Evolutionary conservation across 2,797 vertebrate genomes (phyloP).

Genomic region (Cephalopachus bancanus): DNA sequence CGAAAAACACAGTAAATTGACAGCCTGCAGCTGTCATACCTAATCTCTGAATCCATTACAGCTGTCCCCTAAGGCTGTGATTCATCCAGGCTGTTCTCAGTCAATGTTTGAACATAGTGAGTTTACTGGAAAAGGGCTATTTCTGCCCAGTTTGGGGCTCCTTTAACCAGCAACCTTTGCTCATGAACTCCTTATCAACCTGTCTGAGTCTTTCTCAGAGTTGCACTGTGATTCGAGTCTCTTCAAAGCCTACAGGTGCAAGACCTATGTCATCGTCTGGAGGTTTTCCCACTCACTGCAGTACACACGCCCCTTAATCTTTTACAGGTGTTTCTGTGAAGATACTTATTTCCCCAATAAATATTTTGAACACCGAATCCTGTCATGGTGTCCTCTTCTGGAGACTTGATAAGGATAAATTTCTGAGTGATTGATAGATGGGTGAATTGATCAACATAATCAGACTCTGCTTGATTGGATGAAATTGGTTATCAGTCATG

Average conservation of each 20-base stretch:
- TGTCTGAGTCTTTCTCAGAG: neutral
- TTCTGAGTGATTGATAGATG: neutral
- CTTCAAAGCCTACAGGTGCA: neutral
- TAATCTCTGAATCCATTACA: neutral
- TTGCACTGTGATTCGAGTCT: neutral
- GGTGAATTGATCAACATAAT: slow-evolving; percentile 9
- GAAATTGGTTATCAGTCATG: neutral
- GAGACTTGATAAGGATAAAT: neutral
- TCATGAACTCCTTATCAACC: neutral
- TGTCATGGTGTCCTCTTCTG: neutral
- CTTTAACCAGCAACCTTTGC: neutral
- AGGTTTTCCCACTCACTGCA: neutral
- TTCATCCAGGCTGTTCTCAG: neutral
- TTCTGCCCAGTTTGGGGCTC: neutral
- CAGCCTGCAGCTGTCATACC: no score
- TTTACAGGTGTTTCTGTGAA: neutral
- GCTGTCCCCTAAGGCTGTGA: neutral
- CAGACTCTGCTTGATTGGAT: neutral
- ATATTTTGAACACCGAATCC: neutral
- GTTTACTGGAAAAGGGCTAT: neutral
- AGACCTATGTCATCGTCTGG: neutral
- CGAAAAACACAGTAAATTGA: neutral
- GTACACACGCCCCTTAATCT: neutral
- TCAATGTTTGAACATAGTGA: neutral
- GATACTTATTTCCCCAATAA: neutral